Percentiles rank a stretch among this genome's conserved stretches.
Conservation (phyloP, 1,140 invertebrate genomes). For the Hirudo medicinalis region DNA sequence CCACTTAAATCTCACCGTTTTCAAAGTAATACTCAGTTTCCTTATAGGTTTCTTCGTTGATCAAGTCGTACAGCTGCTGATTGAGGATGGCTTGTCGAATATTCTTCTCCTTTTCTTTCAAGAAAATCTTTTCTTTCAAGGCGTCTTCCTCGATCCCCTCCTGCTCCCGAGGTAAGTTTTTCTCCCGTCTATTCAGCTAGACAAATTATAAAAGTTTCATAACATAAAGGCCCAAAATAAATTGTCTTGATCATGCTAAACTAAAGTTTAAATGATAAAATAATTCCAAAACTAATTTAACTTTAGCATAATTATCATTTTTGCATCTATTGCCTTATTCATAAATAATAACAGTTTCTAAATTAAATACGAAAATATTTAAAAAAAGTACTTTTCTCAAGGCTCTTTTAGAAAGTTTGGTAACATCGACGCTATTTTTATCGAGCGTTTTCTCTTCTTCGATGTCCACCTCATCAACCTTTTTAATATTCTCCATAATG, state of each 20-base stretch:
- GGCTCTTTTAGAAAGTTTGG: conserved; percentile 2
- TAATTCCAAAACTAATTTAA: too few species aligned
- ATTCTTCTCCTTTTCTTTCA: background rate
- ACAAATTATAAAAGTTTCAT: background rate
- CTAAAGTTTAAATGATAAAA: background rate
- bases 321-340: too few species aligned
- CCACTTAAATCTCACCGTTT: background rate
- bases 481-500: too few species aligned
- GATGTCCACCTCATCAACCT: too few species aligned
- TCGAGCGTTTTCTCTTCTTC: too few species aligned
- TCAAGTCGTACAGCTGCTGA: background rate
- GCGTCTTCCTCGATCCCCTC: background rate
- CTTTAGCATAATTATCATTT: too few species aligned
- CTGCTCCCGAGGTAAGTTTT: background rate
- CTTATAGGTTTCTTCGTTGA: background rate
- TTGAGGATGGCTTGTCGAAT: background rate
- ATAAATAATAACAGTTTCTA: too few species aligned
- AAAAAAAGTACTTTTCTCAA: background rate
- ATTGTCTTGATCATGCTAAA: background rate
- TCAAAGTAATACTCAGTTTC: conserved; percentile 1
- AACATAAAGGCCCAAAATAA: background rate
- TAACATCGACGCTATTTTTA: background rate
- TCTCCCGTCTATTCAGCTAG: background rate
- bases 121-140: background rate
- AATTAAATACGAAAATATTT: background rate